Percentiles rank a stretch among this genome's conserved stretches.
Conservation (phyloP, 2,113 vertebrate genomes). For the Prionailurus bengalensis region DNA sequence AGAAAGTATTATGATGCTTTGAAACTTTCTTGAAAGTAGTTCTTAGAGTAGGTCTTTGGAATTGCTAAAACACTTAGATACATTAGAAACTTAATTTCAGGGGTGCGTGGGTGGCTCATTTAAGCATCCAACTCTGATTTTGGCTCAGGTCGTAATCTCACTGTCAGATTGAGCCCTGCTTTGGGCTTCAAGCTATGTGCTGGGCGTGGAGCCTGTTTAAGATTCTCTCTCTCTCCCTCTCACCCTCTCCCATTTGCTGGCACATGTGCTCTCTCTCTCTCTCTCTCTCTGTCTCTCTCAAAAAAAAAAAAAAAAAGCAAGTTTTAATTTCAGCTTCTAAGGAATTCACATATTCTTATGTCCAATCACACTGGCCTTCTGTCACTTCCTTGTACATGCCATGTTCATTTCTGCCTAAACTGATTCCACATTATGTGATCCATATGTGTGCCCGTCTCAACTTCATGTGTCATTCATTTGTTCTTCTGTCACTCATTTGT, state of each 20-base stretch:
- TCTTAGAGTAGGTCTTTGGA: conserved; percentile 16
- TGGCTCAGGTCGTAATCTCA: too few relatives aligned
- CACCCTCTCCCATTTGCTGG: too few relatives aligned
- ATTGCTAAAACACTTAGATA: neutral
- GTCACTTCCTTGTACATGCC: neutral
- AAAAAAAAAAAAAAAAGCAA: too few relatives aligned
- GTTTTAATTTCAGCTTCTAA: neutral
- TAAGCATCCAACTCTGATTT: too few relatives aligned
- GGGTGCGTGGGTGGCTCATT: too few relatives aligned
- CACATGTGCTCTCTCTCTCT: too few relatives aligned
- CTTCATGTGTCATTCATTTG: neutral
- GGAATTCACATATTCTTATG: neutral
- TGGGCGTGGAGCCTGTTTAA: too few relatives aligned
- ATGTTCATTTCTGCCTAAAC: conserved; percentile 13
- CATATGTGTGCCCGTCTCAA: neutral
- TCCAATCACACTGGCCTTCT: neutral
- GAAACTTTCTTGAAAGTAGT: neutral
- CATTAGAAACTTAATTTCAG: neutral
- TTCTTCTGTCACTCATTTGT: conserved; percentile 1
- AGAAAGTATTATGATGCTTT: conserved; percentile 21
- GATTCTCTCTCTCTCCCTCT: too few relatives aligned
- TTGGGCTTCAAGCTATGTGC: too few relatives aligned
- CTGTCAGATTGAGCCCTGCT: too few relatives aligned
- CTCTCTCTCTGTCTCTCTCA: too few relatives aligned
- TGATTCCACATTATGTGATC: neutral